phyloP scores from a whole-genome alignment of 2,888 invertebrate species.

The Scaptomyza flava region DNA sequence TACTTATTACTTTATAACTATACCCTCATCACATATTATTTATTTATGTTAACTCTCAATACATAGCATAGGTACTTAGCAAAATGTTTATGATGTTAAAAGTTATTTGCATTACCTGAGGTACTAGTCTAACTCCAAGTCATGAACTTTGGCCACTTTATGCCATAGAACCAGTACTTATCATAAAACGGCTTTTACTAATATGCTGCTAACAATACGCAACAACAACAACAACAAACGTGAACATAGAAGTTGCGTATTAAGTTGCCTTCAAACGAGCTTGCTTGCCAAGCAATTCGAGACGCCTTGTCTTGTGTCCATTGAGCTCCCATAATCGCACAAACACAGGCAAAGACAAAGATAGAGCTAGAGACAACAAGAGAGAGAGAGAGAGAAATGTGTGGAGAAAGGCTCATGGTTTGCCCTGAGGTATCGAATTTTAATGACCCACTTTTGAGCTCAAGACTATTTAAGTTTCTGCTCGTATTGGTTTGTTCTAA shows the following conservation, averaged over 20 bases:
- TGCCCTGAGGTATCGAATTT: conserved; percentile 70
- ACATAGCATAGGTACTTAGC: not conserved
- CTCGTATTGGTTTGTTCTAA: conserved; percentile 80
- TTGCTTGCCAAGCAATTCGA: conserved; percentile 53
- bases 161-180: conserved; percentile 54
- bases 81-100: not conserved
- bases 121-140: conserved; percentile 43
- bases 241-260: conserved; percentile 54
- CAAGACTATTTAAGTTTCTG: conserved; percentile 75
- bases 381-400: not conserved
- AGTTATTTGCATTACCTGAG: conserved; percentile 1
- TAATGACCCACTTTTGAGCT: conserved; percentile 82
- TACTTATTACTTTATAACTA: no score
- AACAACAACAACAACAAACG: conserved; percentile 28
- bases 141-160: conserved; percentile 67
- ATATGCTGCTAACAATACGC: conserved; percentile 48
- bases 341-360: conserved; percentile 10
- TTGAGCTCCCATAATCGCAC: conserved; percentile 64
- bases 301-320: conserved; percentile 74
- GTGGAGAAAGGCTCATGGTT: conserved; percentile 6
- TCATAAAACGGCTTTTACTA: conserved; percentile 68
- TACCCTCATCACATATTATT: no score
- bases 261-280: conserved; percentile 74
- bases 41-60: no score
- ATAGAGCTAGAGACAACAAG: not conserved